These are phyloP conservation scores for Adelognathus sp. DNA, from an alignment of 2,888 invertebrate species.

Conservation along the genomic window DNA sequence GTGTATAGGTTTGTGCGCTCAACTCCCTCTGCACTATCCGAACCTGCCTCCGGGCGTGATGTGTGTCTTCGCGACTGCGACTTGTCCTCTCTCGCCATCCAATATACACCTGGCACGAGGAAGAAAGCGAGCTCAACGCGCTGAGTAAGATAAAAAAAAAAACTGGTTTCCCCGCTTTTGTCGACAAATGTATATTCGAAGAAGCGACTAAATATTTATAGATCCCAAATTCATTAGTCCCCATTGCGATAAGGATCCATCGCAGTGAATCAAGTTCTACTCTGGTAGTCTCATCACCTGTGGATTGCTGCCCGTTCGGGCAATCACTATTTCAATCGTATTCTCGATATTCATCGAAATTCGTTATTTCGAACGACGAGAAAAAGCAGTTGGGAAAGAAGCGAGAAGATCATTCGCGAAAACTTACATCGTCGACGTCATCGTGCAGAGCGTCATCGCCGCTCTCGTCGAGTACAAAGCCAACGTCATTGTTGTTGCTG, in stretches of 20 bases:
- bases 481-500: slow-evolving; percentile 78
- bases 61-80: slow-evolving; percentile 35
- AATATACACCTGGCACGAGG: slow-evolving; percentile 30
- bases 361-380: background rate
- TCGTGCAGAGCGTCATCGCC: slow-evolving; percentile 74
- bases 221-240: background rate
- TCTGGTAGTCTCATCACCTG: background rate
- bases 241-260: background rate
- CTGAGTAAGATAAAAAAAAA: no score
- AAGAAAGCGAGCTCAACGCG: slow-evolving; percentile 66
- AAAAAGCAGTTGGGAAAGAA: background rate
- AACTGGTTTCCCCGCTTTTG: slow-evolving; percentile 69
- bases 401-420: slow-evolving; percentile 3
- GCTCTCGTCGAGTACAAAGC: slow-evolving; percentile 76
- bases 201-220: slow-evolving; percentile 13
- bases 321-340: background rate
- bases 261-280: background rate
- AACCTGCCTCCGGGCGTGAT: slow-evolving; percentile 43
- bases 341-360: background rate
- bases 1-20: no score
- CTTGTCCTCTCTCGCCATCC: slow-evolving; percentile 17
- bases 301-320: background rate
- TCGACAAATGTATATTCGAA: slow-evolving; percentile 52
- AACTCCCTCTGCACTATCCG: slow-evolving; percentile 42
- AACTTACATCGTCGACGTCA: slow-evolving; percentile 78